Evolutionary conservation across 2,113 vertebrate genomes (phyloP), one percentile per base, ranked within the genome.

Genomic region (Ptilorrhoa leucosticta): DNA sequence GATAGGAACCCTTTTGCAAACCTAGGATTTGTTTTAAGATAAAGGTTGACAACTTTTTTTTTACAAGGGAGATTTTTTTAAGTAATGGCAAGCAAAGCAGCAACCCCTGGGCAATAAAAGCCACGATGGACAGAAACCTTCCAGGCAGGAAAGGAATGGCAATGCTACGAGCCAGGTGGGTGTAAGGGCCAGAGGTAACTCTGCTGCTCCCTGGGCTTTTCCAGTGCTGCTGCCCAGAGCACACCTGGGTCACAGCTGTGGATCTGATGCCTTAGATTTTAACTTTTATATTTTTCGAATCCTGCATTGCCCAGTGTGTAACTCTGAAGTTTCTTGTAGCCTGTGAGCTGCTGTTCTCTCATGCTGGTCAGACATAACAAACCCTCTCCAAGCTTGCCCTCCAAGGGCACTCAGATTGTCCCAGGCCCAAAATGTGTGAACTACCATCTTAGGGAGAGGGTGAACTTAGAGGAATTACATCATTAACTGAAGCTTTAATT

Each of bases 21-120:
- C 72, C 65, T 45, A 50, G 76, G 50, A 91, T 94, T 97, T 97
- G 93, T 93, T 97, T 96, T 95, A 94, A 95, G 94, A 93, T 82
- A 93, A 94, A 93, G 83, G 77, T 54, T 95, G 88, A 93, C 94
- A 95, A 87, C 51, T 50, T 90, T 89, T 93, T 83, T 93, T 91
- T 87, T 64, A 91, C 83, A 91, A 71, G 60, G 71, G 86, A 89
- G 66, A 48, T 57, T 80, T 93, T 77, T 96, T 92, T 33, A 92
- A 93, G 84, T 26, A 77, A 79, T 45, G 69, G 51, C 54, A 64
- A 94, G 39, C 75, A 75, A 93, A 90, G 42, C 58, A 90, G 54
- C 71, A 60, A 22, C 17, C 42, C 31, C 66, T 17, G 73, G 53
- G 54, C 65, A 88, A 50, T 65, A 60, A 90, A 93, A 87, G 11